phyloP scores from a whole-genome alignment of 2,113 vertebrate species.

The Pterocles burchelli region DNA sequence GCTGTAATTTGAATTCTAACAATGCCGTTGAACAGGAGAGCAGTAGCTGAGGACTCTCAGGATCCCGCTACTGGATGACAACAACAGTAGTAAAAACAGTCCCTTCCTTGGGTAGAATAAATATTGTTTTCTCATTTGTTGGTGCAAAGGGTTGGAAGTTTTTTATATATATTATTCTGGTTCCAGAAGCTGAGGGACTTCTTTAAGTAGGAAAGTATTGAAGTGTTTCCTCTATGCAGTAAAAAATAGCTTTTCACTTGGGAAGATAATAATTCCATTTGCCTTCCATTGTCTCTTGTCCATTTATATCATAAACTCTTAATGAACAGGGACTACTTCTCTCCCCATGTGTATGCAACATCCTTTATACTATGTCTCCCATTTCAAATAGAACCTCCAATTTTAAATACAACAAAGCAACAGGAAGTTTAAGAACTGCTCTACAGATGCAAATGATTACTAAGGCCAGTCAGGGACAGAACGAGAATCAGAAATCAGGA shows the following conservation, averaged over 20 bases:
- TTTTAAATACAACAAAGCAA: constrained; percentile 1
- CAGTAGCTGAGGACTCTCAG: not conserved
- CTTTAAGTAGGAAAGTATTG: not conserved
- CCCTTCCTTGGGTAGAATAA: not conserved
- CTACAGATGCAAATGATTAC: constrained; percentile 48
- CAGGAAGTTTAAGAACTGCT: constrained; percentile 35
- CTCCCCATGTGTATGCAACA: not conserved
- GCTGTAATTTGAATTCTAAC: not conserved
- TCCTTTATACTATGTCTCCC: not conserved
- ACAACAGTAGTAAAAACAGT: not conserved
- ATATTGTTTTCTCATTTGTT: not conserved
- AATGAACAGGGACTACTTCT: not conserved
- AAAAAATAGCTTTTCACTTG: not conserved
- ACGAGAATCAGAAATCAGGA: constrained; percentile 37
- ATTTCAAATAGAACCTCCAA: constrained; percentile 21
- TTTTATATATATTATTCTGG: not conserved
- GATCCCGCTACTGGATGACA: not conserved
- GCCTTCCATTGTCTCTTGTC: not conserved
- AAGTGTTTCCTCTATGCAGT: not conserved
- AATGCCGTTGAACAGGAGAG: not conserved
- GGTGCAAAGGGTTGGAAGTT: not conserved
- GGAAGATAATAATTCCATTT: not conserved
- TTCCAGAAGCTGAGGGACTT: not conserved
- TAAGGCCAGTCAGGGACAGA: constrained; percentile 9
- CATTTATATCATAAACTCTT: not conserved